A percentile compares a stretch with the other conserved stretches of the same genome.
phyloP scores from a whole-genome alignment of 2,113 vertebrate species.

The Ctenomys sociabilis region DNA sequence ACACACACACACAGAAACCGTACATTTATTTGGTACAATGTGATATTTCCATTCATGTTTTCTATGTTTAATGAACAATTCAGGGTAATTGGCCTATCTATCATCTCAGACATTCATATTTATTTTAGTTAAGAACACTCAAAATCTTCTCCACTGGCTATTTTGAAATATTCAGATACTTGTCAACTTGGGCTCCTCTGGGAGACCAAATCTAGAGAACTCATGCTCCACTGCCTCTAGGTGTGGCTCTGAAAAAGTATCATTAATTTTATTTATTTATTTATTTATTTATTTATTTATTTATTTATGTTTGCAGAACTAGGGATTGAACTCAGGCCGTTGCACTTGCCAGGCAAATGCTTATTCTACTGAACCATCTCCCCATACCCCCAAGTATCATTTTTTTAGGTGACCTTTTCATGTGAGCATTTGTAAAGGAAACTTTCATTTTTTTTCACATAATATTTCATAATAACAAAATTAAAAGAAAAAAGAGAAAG shows the following conservation, averaged over 20 bases:
- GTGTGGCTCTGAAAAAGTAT: background rate
- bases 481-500: background rate
- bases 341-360: no score
- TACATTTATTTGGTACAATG: background rate
- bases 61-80: background rate
- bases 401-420: background rate
- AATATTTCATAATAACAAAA: conserved; percentile 44
- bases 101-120: background rate
- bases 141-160: background rate
- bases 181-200: background rate
- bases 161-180: background rate
- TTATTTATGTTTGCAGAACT: no score
- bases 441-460: background rate
- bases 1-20: background rate
- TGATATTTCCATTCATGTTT: background rate
- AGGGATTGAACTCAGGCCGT: no score
- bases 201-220: background rate
- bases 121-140: background rate
- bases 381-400: no score
- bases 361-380: no score
- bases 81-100: background rate
- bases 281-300: no score
- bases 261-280: no score
- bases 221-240: background rate
- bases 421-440: conserved; percentile 44